Evolutionary conservation across 2,113 vertebrate species (phyloP).

Genomic region (Engystomops pustulosus): DNA sequence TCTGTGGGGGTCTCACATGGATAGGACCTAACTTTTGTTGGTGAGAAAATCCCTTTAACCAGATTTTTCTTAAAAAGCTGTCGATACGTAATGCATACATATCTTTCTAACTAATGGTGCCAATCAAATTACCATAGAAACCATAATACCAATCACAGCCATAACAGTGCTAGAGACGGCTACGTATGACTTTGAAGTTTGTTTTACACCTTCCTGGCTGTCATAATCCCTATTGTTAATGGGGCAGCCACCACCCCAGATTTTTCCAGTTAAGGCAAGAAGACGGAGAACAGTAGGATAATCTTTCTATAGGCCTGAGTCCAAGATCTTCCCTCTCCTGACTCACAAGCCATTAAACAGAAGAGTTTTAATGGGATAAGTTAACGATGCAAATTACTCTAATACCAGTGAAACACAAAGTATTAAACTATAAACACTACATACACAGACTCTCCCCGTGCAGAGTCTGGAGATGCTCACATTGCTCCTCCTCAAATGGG

Average conservation of each 20-base stretch:
- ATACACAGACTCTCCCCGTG: background rate
- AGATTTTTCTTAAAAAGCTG: no score
- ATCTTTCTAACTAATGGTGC: background rate
- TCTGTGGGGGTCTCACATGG: no score
- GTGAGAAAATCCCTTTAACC: no score
- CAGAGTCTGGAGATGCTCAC: background rate
- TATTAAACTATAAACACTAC: constrained; percentile 29
- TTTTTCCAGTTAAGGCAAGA: constrained; percentile 32
- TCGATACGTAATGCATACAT: no score
- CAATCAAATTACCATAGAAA: background rate
- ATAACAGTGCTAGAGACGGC: background rate
- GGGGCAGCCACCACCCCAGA: background rate
- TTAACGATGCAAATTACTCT: constrained; percentile 40
- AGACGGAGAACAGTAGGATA: background rate
- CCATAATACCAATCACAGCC: background rate
- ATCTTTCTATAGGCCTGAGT: constrained; percentile 9
- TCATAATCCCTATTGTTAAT: background rate
- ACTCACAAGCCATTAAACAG: constrained; percentile 36
- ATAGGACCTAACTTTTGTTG: no score
- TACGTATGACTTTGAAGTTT: background rate
- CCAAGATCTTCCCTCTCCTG: background rate
- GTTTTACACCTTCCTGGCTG: background rate
- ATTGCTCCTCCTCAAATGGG: background rate
- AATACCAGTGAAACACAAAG: constrained; percentile 9
- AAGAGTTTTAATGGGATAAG: constrained; percentile 35